phyloP scores from a whole-genome alignment of 2,797 vertebrate species.

The Luscinia megarhynchos region DNA sequence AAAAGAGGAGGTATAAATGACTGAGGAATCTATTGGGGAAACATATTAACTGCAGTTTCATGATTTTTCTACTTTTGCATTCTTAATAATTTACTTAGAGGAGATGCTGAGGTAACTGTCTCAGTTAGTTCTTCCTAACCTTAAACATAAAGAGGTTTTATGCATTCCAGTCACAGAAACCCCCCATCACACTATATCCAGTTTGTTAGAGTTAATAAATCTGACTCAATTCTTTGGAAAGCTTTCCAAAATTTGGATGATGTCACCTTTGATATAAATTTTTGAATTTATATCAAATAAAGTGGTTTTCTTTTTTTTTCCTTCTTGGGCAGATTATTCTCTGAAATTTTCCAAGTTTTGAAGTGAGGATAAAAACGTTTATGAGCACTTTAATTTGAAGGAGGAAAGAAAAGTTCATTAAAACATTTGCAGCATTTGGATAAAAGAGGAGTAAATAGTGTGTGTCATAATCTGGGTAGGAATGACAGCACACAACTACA shows the following conservation, averaged over 20 bases:
- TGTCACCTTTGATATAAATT: not conserved
- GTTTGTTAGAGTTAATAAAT: not conserved
- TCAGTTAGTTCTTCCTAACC: not conserved
- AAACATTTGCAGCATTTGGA: not conserved
- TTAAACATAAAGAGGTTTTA: not conserved
- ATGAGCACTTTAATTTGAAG: not conserved
- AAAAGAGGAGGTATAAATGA: not conserved
- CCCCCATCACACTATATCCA: not conserved
- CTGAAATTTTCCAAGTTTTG: not conserved
- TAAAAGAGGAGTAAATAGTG: not conserved
- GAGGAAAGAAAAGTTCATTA: not conserved
- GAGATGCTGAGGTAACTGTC: not conserved
- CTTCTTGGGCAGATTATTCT: not conserved
- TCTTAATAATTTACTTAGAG: constrained; percentile 31
- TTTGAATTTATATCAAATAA: not conserved
- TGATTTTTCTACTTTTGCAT: not conserved
- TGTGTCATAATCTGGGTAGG: not conserved
- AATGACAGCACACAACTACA: not conserved
- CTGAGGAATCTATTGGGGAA: constrained; percentile 14
- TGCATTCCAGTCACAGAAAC: not conserved
- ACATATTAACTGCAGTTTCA: constrained; percentile 41
- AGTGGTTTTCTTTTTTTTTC: not conserved
- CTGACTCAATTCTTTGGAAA: not conserved
- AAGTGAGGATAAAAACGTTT: not conserved
- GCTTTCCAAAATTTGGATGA: not conserved